These are phyloP conservation scores for Phalacrocorax pelagicus DNA, from an alignment of 2,113 vertebrate species.

Conservation along the genomic window DNA sequence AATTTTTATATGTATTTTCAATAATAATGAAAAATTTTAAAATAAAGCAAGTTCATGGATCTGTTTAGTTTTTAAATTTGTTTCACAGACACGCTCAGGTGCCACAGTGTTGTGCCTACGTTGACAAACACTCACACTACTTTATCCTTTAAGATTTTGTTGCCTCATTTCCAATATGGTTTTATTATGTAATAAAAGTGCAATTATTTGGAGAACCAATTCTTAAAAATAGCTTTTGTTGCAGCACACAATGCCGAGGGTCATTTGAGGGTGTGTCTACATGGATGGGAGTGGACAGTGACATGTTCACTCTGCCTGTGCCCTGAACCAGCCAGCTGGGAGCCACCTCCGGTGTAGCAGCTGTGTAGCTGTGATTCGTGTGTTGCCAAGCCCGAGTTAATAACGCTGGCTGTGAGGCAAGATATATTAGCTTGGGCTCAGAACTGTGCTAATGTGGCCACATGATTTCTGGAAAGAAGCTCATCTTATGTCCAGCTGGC, in stretches of 20 bases:
- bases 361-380: rapidly evolving
- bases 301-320: not conserved
- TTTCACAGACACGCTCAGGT: not conserved
- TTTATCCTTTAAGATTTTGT: not conserved
- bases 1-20: not conserved
- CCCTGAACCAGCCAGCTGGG: not conserved
- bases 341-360: not conserved
- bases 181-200: not conserved
- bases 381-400: not conserved
- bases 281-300: not conserved
- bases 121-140: not conserved
- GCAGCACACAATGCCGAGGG: not conserved
- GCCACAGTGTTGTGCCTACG: not conserved
- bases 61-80: not conserved
- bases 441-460: not conserved
- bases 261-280: not conserved
- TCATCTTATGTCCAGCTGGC: not conserved
- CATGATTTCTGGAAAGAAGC: conserved; percentile 24
- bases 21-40: not conserved
- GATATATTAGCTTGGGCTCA: not conserved
- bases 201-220: not conserved
- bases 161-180: not conserved
- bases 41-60: not conserved
- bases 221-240: not conserved
- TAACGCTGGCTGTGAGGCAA: not conserved